These are phyloP conservation scores for Callosobruchus maculatus DNA, from an alignment of 2,888 invertebrate species.

Conservation along the genomic window DNA sequence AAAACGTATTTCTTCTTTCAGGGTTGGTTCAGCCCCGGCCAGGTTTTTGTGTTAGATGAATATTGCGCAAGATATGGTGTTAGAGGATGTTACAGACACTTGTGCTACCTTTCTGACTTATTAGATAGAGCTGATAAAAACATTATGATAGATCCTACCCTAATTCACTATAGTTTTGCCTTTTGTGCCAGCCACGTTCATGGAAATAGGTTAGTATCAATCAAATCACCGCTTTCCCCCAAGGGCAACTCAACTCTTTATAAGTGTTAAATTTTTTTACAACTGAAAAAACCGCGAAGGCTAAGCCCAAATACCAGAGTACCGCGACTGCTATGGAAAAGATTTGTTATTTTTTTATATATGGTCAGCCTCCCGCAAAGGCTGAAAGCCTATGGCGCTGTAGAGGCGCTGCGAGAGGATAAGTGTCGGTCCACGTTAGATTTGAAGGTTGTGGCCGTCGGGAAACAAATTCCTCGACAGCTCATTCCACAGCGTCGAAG, in stretches of 20 bases:
- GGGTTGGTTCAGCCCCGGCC: slow-evolving; percentile 99
- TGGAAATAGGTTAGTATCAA: slow-evolving; percentile 82
- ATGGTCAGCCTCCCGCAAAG: no score
- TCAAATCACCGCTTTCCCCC: neutral
- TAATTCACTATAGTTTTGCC: slow-evolving; percentile 98
- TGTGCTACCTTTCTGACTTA: slow-evolving; percentile 93
- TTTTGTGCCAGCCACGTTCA: slow-evolving; percentile 99
- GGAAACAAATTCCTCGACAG: no score
- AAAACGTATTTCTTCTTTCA: slow-evolving; percentile 46
- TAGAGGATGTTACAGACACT: slow-evolving; percentile 92
- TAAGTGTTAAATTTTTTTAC: neutral
- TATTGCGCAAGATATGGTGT: slow-evolving; percentile 98
- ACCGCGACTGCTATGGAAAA: no score
- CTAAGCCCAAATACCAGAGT: no score
- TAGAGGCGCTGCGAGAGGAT: no score
- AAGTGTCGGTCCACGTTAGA: no score
- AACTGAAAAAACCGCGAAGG: no score
- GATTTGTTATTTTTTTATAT: no score
- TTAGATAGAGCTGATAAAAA: slow-evolving; percentile 89
- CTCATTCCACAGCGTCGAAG: no score
- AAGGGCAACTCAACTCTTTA: neutral
- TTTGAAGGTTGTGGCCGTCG: no score
- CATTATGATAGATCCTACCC: slow-evolving; percentile 94
- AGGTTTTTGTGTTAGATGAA: slow-evolving; percentile 96
- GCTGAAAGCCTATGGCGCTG: no score